Base-by-base conservation (phyloP, 2,888 invertebrate species). In the Drosophila nigritarsus region DNA sequence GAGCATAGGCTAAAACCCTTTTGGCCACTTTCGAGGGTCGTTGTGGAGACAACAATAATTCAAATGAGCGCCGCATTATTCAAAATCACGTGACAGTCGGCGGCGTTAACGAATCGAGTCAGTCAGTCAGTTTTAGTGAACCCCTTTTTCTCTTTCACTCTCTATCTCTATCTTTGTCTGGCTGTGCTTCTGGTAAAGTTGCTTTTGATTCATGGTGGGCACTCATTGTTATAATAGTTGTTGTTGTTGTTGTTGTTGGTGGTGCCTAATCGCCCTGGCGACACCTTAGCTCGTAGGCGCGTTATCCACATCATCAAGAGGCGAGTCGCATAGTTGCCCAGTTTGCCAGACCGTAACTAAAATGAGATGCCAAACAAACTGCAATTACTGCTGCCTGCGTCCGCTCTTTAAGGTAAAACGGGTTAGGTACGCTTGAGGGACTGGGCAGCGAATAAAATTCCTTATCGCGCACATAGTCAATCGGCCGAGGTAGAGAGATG, bases 281-380 rank as follows among this genome's bases (percentile, higher is more conserved):
- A 86, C 86, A 86, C 89, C 82, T 86, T 71, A 67, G 82, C 73
- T 89, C 85, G 85, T 84, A 87, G 87, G 82, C 87, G 82, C 85
- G 78, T 75, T 83, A 80, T 73, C 65, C 73, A 75, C 83, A 80
- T 80, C 86, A 78, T 78, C 85, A 82, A 48, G 68, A 27, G 71
- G 65, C 61, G 36, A 65, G 59, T 53, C 24, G 40, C 50, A 30
- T n/a, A 45, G 58, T 53, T 60, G 74, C 49, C 70, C 65, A 49
- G 64, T 42, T 78, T 75, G 72, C 72, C 79, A 87, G 87, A 85
- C 89, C 87, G 87, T 87, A 86, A 89, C 89, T 86, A 89, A 86
- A 89, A 87, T 89, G 89, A 89, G 88, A 87, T 87, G 85, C 89
- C 87, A 89, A 87, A 89, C 89, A 87, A 87, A 87, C 81, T 80